phyloP scores from a whole-genome alignment of 2,113 vertebrate genomes.

The Phainopepla nitens region DNA sequence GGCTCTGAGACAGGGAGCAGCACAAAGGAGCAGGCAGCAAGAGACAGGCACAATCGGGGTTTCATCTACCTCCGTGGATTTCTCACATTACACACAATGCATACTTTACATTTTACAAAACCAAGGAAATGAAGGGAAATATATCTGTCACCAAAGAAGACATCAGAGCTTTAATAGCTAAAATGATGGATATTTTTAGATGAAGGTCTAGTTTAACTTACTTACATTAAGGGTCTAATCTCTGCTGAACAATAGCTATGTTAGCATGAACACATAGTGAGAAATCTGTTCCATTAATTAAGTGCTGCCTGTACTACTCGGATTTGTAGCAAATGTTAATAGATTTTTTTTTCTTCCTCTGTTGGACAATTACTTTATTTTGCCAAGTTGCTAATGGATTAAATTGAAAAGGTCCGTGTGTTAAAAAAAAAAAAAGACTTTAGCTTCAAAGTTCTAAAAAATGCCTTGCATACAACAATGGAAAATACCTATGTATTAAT shows the following conservation, averaged over 20 bases:
- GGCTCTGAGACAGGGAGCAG: slow-evolving; percentile 36
- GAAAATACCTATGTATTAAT: slow-evolving; percentile 46
- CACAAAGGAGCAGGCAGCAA: slow-evolving; percentile 39
- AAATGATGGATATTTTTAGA: slow-evolving; percentile 69
- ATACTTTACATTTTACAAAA: slow-evolving; percentile 49
- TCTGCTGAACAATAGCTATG: slow-evolving; percentile 58
- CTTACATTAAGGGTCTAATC: slow-evolving; percentile 61
- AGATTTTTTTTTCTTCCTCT: slow-evolving; percentile 55
- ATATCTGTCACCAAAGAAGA: slow-evolving; percentile 64
- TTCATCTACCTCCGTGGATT: slow-evolving; percentile 59
- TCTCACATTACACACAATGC: slow-evolving; percentile 71
- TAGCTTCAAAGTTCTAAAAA: slow-evolving; percentile 42
- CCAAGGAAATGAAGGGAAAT: slow-evolving; percentile 69
- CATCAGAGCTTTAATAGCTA: slow-evolving; percentile 57
- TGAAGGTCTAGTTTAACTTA: slow-evolving; percentile 66
- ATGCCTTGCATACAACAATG: not conserved
- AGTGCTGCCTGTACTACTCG: slow-evolving; percentile 49
- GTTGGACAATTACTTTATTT: slow-evolving; percentile 66
- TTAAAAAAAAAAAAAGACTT: slow-evolving; percentile 15
- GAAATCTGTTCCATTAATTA: slow-evolving; percentile 68
- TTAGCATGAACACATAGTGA: slow-evolving; percentile 59
- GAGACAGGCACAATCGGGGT: slow-evolving; percentile 68
- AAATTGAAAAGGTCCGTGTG: slow-evolving; percentile 2
- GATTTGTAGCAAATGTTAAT: slow-evolving; percentile 62
- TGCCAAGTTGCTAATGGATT: slow-evolving; percentile 54